phyloP scores from a whole-genome alignment of 1,140 invertebrate genomes.

The Onthophagus taurus region DNA sequence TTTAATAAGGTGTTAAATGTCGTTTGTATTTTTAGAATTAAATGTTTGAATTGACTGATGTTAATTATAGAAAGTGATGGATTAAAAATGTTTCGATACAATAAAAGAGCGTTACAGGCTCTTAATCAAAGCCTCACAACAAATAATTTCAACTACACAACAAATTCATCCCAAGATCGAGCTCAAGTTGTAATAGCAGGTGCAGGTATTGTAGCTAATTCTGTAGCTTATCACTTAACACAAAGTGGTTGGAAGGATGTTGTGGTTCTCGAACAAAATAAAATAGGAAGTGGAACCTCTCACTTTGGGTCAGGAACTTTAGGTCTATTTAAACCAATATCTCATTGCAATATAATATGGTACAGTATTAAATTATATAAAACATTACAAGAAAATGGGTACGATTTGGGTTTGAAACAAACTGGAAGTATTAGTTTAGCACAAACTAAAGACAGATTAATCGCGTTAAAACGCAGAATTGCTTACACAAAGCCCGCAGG shows the following conservation, averaged over 20 bases:
- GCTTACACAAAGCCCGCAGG: constrained; percentile 48
- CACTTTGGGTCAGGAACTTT: constrained; percentile 57
- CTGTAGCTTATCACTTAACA: constrained; percentile 57
- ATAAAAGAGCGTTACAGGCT: no score
- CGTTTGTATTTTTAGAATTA: no score
- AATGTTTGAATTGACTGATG: no score
- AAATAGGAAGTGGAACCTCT: constrained; percentile 56
- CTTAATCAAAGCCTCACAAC: no score
- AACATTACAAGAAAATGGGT: constrained; percentile 51
- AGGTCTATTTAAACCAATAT: constrained; percentile 49
- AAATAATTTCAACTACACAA: no score
- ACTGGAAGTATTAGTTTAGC: constrained; percentile 65
- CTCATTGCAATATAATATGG: constrained; percentile 48
- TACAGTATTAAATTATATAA: constrained; percentile 56
- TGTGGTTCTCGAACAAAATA: constrained; percentile 54
- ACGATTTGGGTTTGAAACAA: constrained; percentile 51
- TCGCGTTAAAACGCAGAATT: constrained; percentile 50
- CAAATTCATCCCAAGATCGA: no score
- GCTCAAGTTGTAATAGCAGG: constrained; percentile 56
- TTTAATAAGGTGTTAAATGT: no score
- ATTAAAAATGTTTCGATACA: no score
- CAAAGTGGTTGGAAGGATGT: constrained; percentile 54
- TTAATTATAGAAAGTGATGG: no score
- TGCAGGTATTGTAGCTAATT: constrained; percentile 55
- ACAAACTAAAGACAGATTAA: constrained; percentile 60